Conservation (phyloP, 1,140 invertebrate species). For the Dendroctonus valens region DNA sequence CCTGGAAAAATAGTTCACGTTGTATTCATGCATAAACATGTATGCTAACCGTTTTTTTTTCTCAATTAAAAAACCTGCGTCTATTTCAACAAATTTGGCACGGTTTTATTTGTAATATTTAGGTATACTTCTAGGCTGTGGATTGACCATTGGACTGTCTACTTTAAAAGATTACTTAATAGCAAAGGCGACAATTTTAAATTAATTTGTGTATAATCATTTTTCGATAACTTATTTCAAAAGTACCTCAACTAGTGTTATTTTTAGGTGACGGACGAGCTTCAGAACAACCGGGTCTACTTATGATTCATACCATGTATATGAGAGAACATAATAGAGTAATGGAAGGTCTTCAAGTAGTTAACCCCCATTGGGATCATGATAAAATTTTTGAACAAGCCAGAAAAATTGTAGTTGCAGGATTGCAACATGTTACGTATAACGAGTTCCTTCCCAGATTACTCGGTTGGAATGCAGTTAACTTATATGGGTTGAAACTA, state of each 20-base stretch:
- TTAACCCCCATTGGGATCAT: slow-evolving; percentile 89
- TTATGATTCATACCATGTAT: slow-evolving; percentile 83
- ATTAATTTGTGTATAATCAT: neutral
- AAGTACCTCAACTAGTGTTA: neutral
- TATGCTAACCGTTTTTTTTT: too few relatives aligned
- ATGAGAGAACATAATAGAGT: slow-evolving; percentile 88
- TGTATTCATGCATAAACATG: too few relatives aligned
- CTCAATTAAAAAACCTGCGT: too few relatives aligned
- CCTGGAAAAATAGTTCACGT: too few relatives aligned
- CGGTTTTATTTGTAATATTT: too few relatives aligned
- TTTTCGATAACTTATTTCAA: neutral
- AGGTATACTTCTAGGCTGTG: too few relatives aligned
- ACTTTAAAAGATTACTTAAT: too few relatives aligned
- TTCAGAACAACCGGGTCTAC: slow-evolving; percentile 82
- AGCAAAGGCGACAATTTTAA: too few relatives aligned
- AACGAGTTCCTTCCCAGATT: slow-evolving; percentile 92
- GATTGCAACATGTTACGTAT: slow-evolving; percentile 91
- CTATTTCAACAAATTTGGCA: too few relatives aligned
- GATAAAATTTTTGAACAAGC: slow-evolving; percentile 84
- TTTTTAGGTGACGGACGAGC: slow-evolving; percentile 65
- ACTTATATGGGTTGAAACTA: slow-evolving; percentile 81
- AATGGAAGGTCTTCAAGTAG: slow-evolving; percentile 72
- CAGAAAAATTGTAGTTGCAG: slow-evolving; percentile 79
- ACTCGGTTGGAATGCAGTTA: slow-evolving; percentile 85
- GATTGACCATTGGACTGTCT: too few relatives aligned